These are phyloP conservation scores for Brachynemurus nebulosus DNA, from an alignment of 2,888 invertebrate genomes.

Conservation along the genomic window DNA sequence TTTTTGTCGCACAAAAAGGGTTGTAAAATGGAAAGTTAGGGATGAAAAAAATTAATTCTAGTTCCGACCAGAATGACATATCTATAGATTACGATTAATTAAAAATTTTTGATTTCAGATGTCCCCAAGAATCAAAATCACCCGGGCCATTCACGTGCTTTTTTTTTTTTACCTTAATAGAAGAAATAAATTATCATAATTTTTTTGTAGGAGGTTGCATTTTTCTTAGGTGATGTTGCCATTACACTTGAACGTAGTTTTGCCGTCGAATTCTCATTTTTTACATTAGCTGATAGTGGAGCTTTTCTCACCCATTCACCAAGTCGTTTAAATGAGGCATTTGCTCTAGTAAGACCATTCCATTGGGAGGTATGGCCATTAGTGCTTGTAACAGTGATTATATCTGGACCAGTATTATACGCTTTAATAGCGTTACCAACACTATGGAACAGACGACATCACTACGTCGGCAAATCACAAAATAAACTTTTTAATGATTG, in stretches of 20 bases:
- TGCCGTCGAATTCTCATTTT: constrained; percentile 61
- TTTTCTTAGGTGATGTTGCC: constrained; percentile 61
- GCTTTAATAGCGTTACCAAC: constrained; percentile 49
- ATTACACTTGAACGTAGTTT: constrained; percentile 57
- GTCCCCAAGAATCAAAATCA: too few relatives aligned
- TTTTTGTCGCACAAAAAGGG: too few relatives aligned
- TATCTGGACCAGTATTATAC: constrained; percentile 57
- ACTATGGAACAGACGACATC: constrained; percentile 33
- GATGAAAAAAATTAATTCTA: too few relatives aligned
- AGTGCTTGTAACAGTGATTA: constrained; percentile 45
- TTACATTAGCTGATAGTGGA: constrained; percentile 62
- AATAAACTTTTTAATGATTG: constrained; percentile 40
- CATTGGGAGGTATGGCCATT: constrained; percentile 63
- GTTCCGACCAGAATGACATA: too few relatives aligned
- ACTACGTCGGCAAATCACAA: constrained; percentile 26
- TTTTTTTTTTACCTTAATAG: too few relatives aligned
- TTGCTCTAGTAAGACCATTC: constrained; percentile 60
- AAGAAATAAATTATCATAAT: background rate
- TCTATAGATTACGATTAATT: too few relatives aligned
- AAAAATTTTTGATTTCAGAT: too few relatives aligned
- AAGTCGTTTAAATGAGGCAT: constrained; percentile 53
- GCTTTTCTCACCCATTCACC: constrained; percentile 66
- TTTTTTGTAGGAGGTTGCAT: constrained; percentile 45
- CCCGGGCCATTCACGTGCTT: too few relatives aligned
- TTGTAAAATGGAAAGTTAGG: too few relatives aligned